phyloP scores from a whole-genome alignment of 1,140 invertebrate species.

The Pteromalus puparum region DNA sequence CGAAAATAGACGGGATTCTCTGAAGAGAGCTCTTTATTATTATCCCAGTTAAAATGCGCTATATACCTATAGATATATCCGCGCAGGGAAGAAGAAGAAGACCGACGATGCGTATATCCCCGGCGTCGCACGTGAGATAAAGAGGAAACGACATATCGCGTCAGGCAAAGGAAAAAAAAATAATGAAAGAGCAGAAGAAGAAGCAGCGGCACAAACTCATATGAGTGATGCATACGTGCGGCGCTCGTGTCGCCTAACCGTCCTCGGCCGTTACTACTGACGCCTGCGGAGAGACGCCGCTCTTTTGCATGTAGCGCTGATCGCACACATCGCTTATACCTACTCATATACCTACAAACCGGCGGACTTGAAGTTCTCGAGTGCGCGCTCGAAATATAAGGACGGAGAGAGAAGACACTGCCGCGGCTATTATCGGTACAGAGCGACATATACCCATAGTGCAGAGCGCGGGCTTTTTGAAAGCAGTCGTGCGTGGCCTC shows the following conservation, averaged over 20 bases:
- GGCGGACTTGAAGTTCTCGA: too few species aligned
- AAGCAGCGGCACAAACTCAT: not conserved
- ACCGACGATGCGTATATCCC: not conserved
- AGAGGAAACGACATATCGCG: not conserved
- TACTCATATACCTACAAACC: too few species aligned
- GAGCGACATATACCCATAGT: not conserved
- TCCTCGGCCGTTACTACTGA: constrained; percentile 32
- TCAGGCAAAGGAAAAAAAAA: not conserved
- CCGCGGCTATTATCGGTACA: not conserved
- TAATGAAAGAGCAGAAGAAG: not conserved
- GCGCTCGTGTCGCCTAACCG: constrained; percentile 33
- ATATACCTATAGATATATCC: too few species aligned
- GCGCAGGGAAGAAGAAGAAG: not conserved
- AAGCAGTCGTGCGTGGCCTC: not conserved
- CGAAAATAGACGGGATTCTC: not conserved
- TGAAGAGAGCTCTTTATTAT: not conserved
- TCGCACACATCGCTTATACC: not conserved
- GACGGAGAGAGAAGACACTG: not conserved
- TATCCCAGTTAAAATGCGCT: not conserved
- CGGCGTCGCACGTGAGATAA: not conserved
- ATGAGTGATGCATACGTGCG: not conserved
- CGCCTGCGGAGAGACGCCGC: not conserved
- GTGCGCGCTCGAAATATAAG: constrained; percentile 25
- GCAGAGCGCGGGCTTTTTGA: not conserved
- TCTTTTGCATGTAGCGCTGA: not conserved